These are phyloP conservation scores for Meloidogyne chitwoodi DNA, from an alignment of 1,140 invertebrate species.

Conservation along the genomic window DNA sequence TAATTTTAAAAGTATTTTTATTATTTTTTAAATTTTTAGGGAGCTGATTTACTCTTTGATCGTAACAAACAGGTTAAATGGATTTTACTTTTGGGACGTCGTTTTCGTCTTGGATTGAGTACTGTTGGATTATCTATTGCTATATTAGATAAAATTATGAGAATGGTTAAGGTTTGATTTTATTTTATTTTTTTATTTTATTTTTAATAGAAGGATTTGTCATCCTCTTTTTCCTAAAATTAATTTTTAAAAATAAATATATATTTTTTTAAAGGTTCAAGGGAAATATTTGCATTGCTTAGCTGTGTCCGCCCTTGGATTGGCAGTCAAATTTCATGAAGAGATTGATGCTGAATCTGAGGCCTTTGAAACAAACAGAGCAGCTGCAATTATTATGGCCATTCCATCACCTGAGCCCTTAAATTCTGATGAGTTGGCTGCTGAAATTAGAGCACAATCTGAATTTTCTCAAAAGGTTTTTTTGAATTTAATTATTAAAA, in stretches of 20 bases:
- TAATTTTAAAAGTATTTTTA: no score
- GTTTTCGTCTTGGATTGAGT: slow-evolving; percentile 3
- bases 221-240: no score
- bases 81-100: background rate
- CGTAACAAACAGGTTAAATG: slow-evolving; percentile 4
- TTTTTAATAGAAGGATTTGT: no score
- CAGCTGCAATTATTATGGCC: background rate
- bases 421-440: slow-evolving; percentile 9
- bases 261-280: background rate
- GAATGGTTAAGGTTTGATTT: slow-evolving; percentile 2
- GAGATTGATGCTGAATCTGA: slow-evolving; percentile 5
- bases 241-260: no score
- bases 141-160: slow-evolving; percentile 15
- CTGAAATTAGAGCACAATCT: background rate
- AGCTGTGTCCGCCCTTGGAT: background rate
- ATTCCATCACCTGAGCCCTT: slow-evolving; percentile 3
- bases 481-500: background rate
- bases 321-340: slow-evolving; percentile 10
- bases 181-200: background rate
- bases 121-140: slow-evolving; percentile 9
- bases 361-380: slow-evolving; percentile 1
- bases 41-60: background rate
- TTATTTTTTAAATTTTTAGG: background rate
- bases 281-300: slow-evolving; percentile 4
- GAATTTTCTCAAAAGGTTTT: slow-evolving; percentile 2